Conservation (phyloP, 2,113 vertebrate genomes). For the Leucopsar rothschildi region DNA sequence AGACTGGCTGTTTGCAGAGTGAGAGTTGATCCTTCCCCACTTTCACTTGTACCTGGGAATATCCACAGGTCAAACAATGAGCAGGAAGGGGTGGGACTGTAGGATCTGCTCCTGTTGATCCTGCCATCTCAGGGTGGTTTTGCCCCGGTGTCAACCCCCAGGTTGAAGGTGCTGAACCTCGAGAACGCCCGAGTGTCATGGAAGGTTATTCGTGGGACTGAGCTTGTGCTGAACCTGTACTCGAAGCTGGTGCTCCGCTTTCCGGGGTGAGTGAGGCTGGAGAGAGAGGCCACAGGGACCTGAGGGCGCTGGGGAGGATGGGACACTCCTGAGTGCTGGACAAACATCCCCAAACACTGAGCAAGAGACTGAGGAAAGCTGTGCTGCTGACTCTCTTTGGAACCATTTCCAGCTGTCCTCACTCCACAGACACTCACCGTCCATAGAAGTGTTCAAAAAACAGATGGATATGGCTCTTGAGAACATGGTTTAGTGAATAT, state of each 20-base stretch:
- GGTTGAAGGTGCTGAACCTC: conserved; percentile 21
- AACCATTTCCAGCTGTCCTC: background rate
- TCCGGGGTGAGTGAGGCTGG: conserved; percentile 25
- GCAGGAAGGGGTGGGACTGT: background rate
- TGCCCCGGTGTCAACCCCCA: background rate
- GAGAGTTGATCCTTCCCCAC: background rate
- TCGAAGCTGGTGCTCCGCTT: conserved; percentile 15
- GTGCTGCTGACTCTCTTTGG: background rate
- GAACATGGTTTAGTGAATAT: background rate
- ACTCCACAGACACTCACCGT: background rate
- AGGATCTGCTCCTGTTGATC: background rate
- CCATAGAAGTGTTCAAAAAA: background rate
- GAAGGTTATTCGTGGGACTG: background rate
- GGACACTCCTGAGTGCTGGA: accelerated
- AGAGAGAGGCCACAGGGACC: accelerated
- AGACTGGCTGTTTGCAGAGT: background rate
- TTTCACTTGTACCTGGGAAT: background rate
- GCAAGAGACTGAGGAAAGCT: background rate
- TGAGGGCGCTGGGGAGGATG: background rate
- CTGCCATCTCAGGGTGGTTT: background rate
- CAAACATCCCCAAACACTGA: accelerated
- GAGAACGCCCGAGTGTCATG: background rate
- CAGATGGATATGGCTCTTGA: background rate
- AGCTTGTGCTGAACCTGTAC: conserved; percentile 47
- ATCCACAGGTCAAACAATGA: accelerated